These are phyloP conservation scores for Sitta europaea DNA, from an alignment of 2,113 vertebrate species.

Conservation along the genomic window DNA sequence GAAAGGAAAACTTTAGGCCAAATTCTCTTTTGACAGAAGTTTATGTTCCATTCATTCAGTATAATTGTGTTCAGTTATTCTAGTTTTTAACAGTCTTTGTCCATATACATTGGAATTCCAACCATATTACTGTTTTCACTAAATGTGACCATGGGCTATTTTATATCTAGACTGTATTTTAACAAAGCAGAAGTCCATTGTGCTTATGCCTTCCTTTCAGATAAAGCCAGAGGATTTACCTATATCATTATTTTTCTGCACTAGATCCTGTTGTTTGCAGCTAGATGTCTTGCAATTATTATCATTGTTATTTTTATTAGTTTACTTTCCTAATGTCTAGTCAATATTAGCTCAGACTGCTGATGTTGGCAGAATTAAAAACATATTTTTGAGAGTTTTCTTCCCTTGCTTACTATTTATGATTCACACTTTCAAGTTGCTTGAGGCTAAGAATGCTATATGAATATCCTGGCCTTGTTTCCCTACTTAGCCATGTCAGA, in stretches of 20 bases:
- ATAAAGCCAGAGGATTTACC: not conserved
- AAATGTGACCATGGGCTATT: fast-evolving
- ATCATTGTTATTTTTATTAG: not conserved
- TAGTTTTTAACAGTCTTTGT: not conserved
- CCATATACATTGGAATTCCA: not conserved
- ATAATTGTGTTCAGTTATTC: not conserved
- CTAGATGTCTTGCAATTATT: not conserved
- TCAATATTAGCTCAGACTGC: not conserved
- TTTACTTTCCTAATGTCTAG: not conserved
- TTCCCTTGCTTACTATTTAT: not conserved
- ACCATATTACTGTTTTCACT: not conserved
- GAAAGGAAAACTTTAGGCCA: not conserved
- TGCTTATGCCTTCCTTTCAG: not conserved
- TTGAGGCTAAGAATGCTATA: not conserved
- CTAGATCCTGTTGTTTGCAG: not conserved
- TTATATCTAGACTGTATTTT: not conserved
- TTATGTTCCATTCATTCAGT: not conserved
- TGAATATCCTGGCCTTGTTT: not conserved
- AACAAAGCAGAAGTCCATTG: not conserved
- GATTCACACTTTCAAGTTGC: not conserved
- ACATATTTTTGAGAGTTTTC: not conserved
- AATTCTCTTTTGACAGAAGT: not conserved
- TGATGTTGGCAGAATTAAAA: not conserved
- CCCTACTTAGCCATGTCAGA: not conserved
- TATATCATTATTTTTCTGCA: not conserved